Conservation (phyloP, 30 jellyfish, hydroid and myxozoan genomes). For the Rhopilema esculentum region DNA sequence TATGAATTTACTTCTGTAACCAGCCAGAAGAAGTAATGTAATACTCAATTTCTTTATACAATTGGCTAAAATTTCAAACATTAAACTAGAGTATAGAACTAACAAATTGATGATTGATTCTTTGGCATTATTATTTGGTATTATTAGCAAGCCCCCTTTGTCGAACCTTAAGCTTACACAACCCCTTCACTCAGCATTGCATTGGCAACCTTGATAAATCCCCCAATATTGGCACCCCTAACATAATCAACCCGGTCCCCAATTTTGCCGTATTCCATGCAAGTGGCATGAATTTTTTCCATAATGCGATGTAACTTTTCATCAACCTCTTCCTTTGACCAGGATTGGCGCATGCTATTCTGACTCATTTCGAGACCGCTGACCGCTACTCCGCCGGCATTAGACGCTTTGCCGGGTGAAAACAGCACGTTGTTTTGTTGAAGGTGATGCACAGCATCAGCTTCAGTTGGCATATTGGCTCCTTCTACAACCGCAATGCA, state of each 20-base stretch:
- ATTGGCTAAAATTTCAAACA: too few species aligned
- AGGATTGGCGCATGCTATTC: slow-evolving; percentile 82
- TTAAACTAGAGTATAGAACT: too few species aligned
- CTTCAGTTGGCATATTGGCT: slow-evolving; percentile 95
- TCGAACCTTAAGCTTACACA: too few species aligned
- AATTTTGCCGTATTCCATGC: slow-evolving; percentile 68
- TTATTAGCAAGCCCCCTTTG: too few species aligned
- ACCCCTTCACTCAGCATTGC: slow-evolving; percentile 90
- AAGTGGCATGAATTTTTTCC: slow-evolving; percentile 74
- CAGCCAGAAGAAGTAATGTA: too few species aligned
- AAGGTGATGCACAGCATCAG: slow-evolving; percentile 80
- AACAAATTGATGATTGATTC: too few species aligned
- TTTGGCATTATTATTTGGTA: too few species aligned
- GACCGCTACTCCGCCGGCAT: slow-evolving; percentile 96
- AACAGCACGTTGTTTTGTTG: slow-evolving; percentile 71
- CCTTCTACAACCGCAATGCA: slow-evolving; percentile 91
- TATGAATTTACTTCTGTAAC: too few species aligned
- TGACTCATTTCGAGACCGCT: slow-evolving; percentile 98
- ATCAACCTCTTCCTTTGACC: slow-evolving; percentile 89
- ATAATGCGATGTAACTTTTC: slow-evolving; percentile 71
- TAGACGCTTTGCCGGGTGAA: slow-evolving; percentile 95
- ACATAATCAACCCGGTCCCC: slow-evolving; percentile 73
- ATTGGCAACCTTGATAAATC: slow-evolving; percentile 88
- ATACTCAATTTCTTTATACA: too few species aligned
- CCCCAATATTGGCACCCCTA: slow-evolving; percentile 89